Conservation (phyloP, 2,113 vertebrate species). For the Sceloporus tristichus region DNA sequence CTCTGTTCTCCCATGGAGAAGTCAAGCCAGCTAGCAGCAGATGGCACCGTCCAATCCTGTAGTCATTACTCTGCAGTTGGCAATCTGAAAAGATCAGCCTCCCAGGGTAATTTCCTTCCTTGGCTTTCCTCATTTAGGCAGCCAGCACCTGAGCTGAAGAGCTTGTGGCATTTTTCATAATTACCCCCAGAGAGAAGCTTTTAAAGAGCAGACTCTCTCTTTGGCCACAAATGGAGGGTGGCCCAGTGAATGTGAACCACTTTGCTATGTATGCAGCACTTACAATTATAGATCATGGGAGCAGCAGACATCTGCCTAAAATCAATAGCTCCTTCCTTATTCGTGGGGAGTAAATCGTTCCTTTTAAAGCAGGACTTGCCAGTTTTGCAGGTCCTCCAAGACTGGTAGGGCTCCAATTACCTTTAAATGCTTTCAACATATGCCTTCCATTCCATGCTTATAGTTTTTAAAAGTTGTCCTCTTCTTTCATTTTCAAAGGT, state of each 20-base stretch:
- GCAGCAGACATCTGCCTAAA: rapidly evolving
- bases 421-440: not conserved
- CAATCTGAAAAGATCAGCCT: constrained; percentile 67
- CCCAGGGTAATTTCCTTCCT: constrained; percentile 70
- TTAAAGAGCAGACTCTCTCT: not conserved
- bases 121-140: not conserved
- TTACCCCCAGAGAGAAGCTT: constrained; percentile 40
- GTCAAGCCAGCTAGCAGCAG: constrained; percentile 71
- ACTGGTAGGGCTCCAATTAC: constrained; percentile 17
- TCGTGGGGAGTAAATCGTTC: not conserved
- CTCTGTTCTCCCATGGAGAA: constrained; percentile 68
- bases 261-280: rapidly evolving
- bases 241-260: constrained; percentile 10
- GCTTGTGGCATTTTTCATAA: constrained; percentile 70
- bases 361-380: not conserved
- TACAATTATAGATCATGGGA: rapidly evolving
- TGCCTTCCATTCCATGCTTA: constrained; percentile 9
- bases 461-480: not conserved
- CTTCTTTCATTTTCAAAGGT: not conserved
- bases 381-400: not conserved
- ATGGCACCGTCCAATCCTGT: constrained; percentile 57
- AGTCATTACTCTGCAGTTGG: constrained; percentile 61
- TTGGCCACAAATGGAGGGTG: rapidly evolving
- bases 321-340: not conserved
- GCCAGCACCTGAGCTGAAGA: not conserved